Conservation (phyloP, 2,888 invertebrate genomes). For the Isoperla grammatica region DNA sequence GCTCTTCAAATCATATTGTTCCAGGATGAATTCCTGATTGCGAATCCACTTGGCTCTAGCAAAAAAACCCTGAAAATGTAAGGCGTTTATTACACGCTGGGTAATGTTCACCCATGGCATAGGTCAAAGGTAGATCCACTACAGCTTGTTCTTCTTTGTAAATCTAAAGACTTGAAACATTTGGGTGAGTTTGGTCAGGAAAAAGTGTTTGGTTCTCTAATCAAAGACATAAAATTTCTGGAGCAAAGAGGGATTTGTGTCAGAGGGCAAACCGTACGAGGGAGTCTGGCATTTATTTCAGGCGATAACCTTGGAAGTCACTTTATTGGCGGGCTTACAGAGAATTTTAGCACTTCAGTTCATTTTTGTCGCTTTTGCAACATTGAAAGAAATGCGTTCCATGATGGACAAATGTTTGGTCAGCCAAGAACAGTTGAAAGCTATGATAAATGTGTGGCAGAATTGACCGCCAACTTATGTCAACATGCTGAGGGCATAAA, state of each 20-base stretch:
- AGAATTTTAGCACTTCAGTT: conserved; percentile 27
- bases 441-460: not conserved
- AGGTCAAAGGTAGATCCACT: conserved; percentile 29
- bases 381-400: not conserved
- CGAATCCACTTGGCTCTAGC: conserved; percentile 28
- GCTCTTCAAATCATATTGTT: conserved; percentile 22
- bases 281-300: conserved; percentile 27
- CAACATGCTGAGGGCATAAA: conserved; percentile 32
- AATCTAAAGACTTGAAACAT: conserved; percentile 16
- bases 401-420: not conserved
- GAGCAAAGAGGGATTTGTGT: conserved; percentile 20
- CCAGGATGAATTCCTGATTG: conserved; percentile 31
- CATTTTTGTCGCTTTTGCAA: conserved; percentile 33
- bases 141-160: conserved; percentile 25
- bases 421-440: not conserved
- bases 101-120: conserved; percentile 25
- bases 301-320: conserved; percentile 34
- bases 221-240: conserved; percentile 22
- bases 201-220: conserved; percentile 23
- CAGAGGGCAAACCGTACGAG: conserved; percentile 6
- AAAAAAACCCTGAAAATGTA: conserved; percentile 29
- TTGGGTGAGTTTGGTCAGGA: conserved; percentile 3
- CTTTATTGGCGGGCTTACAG: conserved; percentile 30
- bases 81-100: conserved; percentile 27
- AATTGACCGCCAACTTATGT: too few relatives aligned